Percentiles rank a stretch among this genome's conserved stretches.
These are phyloP conservation scores for Calosoma granatense DNA, from an alignment of 1,140 invertebrate genomes.

Conservation along the genomic window DNA sequence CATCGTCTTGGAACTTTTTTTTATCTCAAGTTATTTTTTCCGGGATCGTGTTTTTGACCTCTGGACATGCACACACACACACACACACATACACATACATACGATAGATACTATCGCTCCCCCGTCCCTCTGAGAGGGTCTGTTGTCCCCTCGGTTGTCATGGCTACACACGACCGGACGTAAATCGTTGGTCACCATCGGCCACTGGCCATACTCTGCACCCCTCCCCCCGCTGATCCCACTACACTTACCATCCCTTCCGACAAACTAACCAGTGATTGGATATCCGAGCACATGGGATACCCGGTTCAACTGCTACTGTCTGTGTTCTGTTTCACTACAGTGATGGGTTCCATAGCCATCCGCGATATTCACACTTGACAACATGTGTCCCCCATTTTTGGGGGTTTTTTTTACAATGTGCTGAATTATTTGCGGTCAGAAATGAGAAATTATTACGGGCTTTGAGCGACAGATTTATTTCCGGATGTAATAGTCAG, in stretches of 20 bases:
- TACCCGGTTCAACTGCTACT: not conserved
- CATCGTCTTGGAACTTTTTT: conserved; percentile 1
- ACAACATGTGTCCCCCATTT: not conserved
- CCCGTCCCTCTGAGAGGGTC: not conserved
- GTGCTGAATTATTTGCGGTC: conserved; percentile 3
- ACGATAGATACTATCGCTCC: no score
- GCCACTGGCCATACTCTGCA: not conserved
- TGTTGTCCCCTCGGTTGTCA: conserved; percentile 7
- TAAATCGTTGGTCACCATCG: conserved; percentile 7
- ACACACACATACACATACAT: no score
- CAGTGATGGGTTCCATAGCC: not conserved
- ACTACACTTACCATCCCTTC: not conserved
- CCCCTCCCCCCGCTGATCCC: not conserved
- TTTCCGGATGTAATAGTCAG: no score
- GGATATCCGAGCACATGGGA: no score
- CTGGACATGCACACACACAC: not conserved
- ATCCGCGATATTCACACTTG: conserved; percentile 2
- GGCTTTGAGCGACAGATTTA: not conserved
- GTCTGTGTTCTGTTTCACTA: not conserved
- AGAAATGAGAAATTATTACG: not conserved
- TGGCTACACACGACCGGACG: not conserved
- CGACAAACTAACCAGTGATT: not conserved
- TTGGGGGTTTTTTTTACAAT: not conserved
- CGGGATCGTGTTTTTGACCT: conserved; percentile 5
- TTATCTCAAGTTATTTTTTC: conserved; percentile 9